These are phyloP conservation scores for Drosophila trapezifrons DNA, from an alignment of 1,140 invertebrate species.

Conservation along the genomic window DNA sequence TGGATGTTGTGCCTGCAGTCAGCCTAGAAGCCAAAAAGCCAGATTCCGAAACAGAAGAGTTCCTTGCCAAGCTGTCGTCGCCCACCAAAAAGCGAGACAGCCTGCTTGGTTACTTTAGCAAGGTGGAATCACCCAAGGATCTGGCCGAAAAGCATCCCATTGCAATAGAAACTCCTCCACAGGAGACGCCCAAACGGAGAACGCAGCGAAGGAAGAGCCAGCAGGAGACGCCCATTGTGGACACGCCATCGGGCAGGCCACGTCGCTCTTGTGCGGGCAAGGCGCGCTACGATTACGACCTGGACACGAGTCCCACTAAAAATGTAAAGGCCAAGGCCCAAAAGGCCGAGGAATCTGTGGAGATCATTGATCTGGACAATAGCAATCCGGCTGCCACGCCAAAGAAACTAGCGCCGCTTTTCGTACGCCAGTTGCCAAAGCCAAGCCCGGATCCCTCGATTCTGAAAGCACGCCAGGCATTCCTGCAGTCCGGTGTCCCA, in stretches of 20 bases:
- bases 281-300: constrained; percentile 76
- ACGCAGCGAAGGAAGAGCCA: constrained; percentile 27
- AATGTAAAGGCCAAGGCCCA: not conserved
- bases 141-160: constrained; percentile 1
- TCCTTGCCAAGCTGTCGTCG: constrained; percentile 84
- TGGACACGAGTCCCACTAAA: constrained; percentile 70
- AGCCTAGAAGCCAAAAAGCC: not conserved
- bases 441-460: constrained; percentile 84
- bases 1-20: constrained; percentile 14
- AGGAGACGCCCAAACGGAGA: constrained; percentile 63
- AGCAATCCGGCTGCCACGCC: constrained; percentile 58
- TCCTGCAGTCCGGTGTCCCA: constrained; percentile 87
- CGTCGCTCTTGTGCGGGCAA: constrained; percentile 72
- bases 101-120: constrained; percentile 86
- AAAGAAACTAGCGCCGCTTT: constrained; percentile 87
- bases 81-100: constrained; percentile 86
- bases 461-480: constrained; percentile 86
- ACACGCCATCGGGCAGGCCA: constrained; percentile 63
- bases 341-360: constrained; percentile 31
- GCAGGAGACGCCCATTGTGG: constrained; percentile 8
- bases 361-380: constrained; percentile 69
- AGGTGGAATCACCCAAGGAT: constrained; percentile 67
- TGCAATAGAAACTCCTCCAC: constrained; percentile 18
- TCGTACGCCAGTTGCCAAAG: constrained; percentile 85
- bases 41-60: constrained; percentile 55